Percentiles rank a stretch among this genome's conserved stretches.
Conservation (phyloP, 2,888 invertebrate species). For the Pristionchus entomophagus region DNA sequence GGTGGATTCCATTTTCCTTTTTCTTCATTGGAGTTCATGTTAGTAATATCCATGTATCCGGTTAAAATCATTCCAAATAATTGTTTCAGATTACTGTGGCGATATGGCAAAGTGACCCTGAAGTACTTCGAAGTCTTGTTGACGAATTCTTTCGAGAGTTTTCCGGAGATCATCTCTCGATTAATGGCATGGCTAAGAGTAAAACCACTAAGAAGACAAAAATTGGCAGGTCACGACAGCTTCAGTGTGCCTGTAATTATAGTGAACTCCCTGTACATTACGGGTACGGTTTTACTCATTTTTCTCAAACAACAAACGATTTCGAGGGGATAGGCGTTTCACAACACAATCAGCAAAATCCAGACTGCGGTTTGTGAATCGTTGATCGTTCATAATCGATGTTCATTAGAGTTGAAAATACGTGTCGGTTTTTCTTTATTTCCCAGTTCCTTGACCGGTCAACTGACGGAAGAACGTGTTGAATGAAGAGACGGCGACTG, state of each 20-base stretch:
- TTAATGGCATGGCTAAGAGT: background rate
- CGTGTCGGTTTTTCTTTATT: too few species aligned
- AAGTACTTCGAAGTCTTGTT: background rate
- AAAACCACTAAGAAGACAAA: background rate
- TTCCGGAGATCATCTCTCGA: background rate
- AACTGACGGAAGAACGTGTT: too few species aligned
- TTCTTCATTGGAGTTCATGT: background rate
- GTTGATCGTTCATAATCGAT: too few species aligned
- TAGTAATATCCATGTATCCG: background rate
- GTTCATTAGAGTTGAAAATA: too few species aligned
- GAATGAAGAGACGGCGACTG: background rate
- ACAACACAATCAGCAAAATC: too few species aligned
- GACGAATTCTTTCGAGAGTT: background rate
- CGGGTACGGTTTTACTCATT: background rate
- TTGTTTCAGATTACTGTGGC: background rate
- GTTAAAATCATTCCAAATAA: background rate
- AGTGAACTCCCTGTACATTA: background rate
- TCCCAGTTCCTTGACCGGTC: too few species aligned
- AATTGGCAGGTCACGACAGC: background rate
- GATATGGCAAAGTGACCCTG: background rate
- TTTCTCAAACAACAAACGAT: background rate
- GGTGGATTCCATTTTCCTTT: background rate
- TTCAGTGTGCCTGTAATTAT: background rate
- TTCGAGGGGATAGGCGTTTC: too few species aligned
- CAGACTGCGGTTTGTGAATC: too few species aligned